Evolutionary conservation across 92 coral and sea anemone genomes (phyloP).

Genomic region (Pocillopora grandis): DNA sequence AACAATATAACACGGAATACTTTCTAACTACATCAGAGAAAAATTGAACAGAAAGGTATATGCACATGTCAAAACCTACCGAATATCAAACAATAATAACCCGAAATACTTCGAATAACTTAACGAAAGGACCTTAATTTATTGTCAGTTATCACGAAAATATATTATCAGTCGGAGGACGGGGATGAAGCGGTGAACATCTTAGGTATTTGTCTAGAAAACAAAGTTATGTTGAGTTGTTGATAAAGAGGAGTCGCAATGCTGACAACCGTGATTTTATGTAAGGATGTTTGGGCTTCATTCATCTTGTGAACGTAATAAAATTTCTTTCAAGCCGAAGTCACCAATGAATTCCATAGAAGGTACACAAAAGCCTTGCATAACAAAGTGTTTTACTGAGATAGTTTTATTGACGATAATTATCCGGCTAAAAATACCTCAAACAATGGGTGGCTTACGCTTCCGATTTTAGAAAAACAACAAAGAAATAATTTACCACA

Average conservation of each 20-base stretch:
- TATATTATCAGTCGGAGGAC: too few species aligned
- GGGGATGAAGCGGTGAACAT: too few species aligned
- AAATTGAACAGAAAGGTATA: not conserved
- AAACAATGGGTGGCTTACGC: not conserved
- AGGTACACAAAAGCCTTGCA: not conserved
- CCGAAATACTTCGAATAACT: too few species aligned
- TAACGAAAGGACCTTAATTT: too few species aligned
- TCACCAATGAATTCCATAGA: not conserved
- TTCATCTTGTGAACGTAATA: too few species aligned
- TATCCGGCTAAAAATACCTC: not conserved
- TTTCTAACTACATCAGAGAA: not conserved
- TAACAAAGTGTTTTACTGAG: not conserved
- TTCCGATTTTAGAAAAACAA: not conserved
- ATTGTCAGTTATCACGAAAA: too few species aligned
- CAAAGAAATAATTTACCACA: not conserved
- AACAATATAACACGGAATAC: not conserved
- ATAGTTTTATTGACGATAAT: not conserved
- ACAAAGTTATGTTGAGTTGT: too few species aligned
- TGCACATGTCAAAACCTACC: not conserved
- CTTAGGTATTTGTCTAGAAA: too few species aligned
- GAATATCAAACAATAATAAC: too few species aligned
- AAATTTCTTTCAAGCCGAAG: too few species aligned
- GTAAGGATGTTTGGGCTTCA: not conserved
- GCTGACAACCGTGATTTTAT: not conserved
- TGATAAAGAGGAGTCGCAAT: too few species aligned